These are phyloP conservation scores for Craterocephalus amniculus DNA, from an alignment of 2,797 vertebrate species.

Conservation along the genomic window DNA sequence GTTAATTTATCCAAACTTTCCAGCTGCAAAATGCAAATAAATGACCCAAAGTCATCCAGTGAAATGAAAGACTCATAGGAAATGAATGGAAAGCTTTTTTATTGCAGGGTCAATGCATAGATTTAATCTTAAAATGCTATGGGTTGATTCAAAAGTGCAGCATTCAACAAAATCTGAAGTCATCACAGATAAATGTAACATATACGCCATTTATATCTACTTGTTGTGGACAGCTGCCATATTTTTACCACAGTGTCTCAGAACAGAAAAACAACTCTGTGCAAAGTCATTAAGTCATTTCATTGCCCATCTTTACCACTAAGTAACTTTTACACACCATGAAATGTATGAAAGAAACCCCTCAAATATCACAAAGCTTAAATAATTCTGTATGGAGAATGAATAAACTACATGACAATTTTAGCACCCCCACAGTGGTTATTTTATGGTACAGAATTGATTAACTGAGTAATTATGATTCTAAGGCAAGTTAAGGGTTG, in stretches of 20 bases:
- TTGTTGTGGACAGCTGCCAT: too few species aligned
- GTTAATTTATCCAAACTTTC: too few species aligned
- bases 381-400: neutral
- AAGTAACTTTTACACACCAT: too few species aligned
- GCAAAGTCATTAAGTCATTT: too few species aligned
- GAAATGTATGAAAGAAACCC: neutral
- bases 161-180: too few species aligned
- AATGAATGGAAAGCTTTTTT: neutral
- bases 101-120: neutral
- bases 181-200: too few species aligned
- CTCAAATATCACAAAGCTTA: neutral
- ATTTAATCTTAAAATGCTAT: neutral
- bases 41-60: neutral
- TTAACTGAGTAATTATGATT: conserved; percentile 2
- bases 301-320: too few species aligned
- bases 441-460: conserved; percentile 4
- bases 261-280: too few species aligned
- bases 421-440: neutral
- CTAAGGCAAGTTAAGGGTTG: neutral
- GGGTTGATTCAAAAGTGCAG: neutral
- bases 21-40: neutral
- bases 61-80: neutral
- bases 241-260: too few species aligned
- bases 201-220: too few species aligned
- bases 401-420: neutral